A percentile compares a stretch with the other conserved stretches of the same genome.
Conservation (phyloP, 1,140 invertebrate genomes). For the Triops cancriformis region DNA sequence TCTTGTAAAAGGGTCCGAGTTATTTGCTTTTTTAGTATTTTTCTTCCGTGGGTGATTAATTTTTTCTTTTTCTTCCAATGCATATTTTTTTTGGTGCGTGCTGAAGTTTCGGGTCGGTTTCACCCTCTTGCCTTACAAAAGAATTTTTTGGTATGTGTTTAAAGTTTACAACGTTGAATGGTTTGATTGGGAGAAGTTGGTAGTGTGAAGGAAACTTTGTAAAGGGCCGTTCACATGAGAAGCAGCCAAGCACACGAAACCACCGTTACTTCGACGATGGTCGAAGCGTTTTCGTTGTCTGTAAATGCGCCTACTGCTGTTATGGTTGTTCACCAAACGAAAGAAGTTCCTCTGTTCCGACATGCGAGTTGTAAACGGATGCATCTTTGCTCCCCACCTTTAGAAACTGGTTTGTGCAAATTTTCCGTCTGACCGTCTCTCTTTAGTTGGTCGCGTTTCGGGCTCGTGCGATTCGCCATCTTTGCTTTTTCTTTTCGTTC, state of each 20-base stretch:
- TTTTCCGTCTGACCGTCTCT: background rate
- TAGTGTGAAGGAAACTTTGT: background rate
- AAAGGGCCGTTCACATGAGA: conserved; percentile 12
- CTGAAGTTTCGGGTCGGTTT: too few species aligned
- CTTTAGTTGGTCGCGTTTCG: conserved; percentile 3
- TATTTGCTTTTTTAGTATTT: too few species aligned
- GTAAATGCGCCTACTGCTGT: background rate
- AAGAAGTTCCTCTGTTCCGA: background rate
- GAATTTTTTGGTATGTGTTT: background rate
- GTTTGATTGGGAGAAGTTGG: background rate
- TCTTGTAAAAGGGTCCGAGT: too few species aligned
- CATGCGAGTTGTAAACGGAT: background rate
- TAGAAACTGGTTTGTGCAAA: background rate
- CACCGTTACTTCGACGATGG: background rate
- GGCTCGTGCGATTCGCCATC: background rate
- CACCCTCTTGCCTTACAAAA: too few species aligned
- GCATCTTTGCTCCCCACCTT: background rate
- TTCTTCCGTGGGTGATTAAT: too few species aligned
- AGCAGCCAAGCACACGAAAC: background rate
- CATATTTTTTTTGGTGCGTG: too few species aligned
- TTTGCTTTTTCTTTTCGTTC: too few species aligned
- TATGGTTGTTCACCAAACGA: background rate
- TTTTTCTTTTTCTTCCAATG: too few species aligned
- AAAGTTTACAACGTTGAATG: background rate
- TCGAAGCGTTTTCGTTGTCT: background rate